phyloP scores from a whole-genome alignment of 2,888 invertebrate species.

The Itoplectis maculator region DNA sequence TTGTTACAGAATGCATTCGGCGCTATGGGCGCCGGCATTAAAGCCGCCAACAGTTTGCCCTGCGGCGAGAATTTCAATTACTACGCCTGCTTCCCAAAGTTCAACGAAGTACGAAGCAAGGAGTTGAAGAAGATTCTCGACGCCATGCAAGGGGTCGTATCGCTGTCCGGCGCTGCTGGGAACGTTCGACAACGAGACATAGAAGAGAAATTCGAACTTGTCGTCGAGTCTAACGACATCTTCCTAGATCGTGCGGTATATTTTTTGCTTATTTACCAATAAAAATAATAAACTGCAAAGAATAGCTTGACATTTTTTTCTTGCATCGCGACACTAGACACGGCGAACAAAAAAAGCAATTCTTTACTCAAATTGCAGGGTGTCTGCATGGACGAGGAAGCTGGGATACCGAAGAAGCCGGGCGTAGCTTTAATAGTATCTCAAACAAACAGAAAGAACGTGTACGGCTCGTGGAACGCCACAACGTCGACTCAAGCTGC shows the following conservation, averaged over 20 bases:
- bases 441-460: conserved; percentile 82
- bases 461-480: conserved; percentile 88
- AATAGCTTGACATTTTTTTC: no score
- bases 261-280: no score
- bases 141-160: conserved; percentile 86
- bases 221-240: conserved; percentile 93
- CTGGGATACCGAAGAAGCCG: conserved; percentile 86
- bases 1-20: conserved; percentile 88
- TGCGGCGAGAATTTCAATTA: conserved; percentile 89
- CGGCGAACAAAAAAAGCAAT: not conserved
- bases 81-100: conserved; percentile 91
- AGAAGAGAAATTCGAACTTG: conserved; percentile 90
- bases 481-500: conserved; percentile 52
- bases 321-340: not conserved
- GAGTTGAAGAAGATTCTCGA: conserved; percentile 89
- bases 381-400: conserved; percentile 88
- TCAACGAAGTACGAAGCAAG: conserved; percentile 88
- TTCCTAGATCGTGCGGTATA: conserved; percentile 92
- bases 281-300: no score
- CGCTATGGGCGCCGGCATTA: conserved; percentile 89
- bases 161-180: conserved; percentile 86
- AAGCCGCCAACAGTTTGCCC: conserved; percentile 90
- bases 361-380: conserved; percentile 73
- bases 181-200: conserved; percentile 86
- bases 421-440: conserved; percentile 85